Evolutionary conservation across 2,888 invertebrate genomes (phyloP), one percentile per base, ranked within the genome.

Genomic region (Drosophila neutralis): DNA sequence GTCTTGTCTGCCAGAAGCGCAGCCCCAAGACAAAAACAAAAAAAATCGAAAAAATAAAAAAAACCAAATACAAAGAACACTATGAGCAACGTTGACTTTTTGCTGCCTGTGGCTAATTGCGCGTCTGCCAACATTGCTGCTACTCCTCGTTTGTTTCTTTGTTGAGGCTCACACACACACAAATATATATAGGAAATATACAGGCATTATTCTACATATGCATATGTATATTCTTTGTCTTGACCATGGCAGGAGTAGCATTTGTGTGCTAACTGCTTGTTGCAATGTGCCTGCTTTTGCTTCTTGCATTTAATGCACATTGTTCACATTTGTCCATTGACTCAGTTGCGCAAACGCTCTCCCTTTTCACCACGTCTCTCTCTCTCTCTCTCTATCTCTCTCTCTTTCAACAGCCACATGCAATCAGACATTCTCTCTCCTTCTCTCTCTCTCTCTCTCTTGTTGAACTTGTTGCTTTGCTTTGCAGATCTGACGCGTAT

Each of bases 281-380:
- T 74, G 84, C 74, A 81, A 71, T 74, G 70, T 80, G 62, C 54
- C 54, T 68, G 56, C 59, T 54, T 70, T 66, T 68, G 49, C 63
- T 62, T 67, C 67, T 68, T 64, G 66, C 40, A 61, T 62, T 58
- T 62, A 60, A 38, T 27, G 59, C 66, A 60, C 68, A 64, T 70
- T 80, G 69, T 70, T 64, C 69, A 53, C 63, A 21, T 74, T 80
- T 83, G 56, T 57, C 56, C 78, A 69, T 66, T 70, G 70, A 72
- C 64, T 78, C 85, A 51, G 85, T 84, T 84, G 87, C 85, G 83
- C 83, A 84, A 84, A 84, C 80, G 82, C 69, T 62, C 66, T 65
- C 69, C 52, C 57, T 57, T 59, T 51, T 62, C 27, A 49, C 51
- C 52, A 53, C 53, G 15, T 35, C 60, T 59, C 51, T 57, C 54